These are phyloP conservation scores for Catamblyrhynchus diadema DNA, from an alignment of 2,797 vertebrate genomes.

Conservation along the genomic window DNA sequence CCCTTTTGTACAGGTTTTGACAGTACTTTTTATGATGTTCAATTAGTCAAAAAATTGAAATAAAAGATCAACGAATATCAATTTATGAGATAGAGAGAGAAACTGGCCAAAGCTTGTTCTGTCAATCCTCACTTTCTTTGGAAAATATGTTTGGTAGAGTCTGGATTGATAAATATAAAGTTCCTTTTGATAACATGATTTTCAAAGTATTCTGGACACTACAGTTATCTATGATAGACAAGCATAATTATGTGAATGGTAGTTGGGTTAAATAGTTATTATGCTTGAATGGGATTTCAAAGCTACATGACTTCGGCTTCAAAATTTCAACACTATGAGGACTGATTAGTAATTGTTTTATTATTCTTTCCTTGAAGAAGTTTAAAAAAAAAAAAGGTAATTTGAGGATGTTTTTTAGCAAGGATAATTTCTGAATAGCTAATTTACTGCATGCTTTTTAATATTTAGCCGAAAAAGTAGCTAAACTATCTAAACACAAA, in stretches of 20 bases:
- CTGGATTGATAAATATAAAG: not conserved
- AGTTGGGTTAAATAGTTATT: not conserved
- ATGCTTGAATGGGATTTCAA: not conserved
- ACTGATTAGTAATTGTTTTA: not conserved
- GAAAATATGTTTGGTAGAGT: not conserved
- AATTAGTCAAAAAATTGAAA: not conserved
- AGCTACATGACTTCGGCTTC: not conserved
- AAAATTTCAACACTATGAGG: not conserved
- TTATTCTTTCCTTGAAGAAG: not conserved
- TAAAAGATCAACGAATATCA: not conserved
- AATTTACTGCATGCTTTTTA: not conserved
- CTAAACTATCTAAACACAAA: not conserved
- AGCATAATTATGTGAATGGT: not conserved
- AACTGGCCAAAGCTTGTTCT: not conserved
- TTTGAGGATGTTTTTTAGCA: not conserved
- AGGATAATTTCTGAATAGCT: not conserved
- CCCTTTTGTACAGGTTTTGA: not conserved
- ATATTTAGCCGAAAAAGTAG: not conserved
- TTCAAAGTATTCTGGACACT: not conserved
- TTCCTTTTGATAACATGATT: not conserved
- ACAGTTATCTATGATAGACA: not conserved
- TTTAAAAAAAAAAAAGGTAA: not conserved
- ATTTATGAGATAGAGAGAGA: not conserved
- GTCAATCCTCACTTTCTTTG: not conserved
- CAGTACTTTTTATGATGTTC: not conserved